These are phyloP conservation scores for Pyrrhosoma nymphula DNA, from an alignment of 2,888 invertebrate genomes.

Conservation along the genomic window DNA sequence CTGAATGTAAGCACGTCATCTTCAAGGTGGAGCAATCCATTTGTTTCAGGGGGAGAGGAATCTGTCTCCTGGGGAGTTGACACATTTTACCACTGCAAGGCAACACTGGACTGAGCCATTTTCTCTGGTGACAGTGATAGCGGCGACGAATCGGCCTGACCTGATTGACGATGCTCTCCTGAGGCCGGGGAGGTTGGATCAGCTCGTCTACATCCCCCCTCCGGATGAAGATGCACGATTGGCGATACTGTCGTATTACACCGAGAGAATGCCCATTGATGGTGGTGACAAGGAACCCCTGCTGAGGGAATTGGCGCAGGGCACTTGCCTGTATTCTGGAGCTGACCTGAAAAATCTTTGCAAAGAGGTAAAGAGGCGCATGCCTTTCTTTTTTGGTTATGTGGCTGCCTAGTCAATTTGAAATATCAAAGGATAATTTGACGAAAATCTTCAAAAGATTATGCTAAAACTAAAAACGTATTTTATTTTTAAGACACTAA, in stretches of 20 bases:
- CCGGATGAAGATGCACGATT: conserved; percentile 80
- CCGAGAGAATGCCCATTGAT: conserved; percentile 78
- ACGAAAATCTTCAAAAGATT: too few relatives aligned
- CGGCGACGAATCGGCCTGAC: conserved; percentile 84
- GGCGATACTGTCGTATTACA: conserved; percentile 78
- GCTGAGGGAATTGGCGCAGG: conserved; percentile 77
- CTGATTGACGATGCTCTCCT: conserved; percentile 83
- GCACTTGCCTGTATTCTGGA: conserved; percentile 81
- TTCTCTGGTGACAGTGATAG: conserved; percentile 79
- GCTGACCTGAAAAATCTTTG: conserved; percentile 83
- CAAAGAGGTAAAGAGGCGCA: conserved; percentile 78
- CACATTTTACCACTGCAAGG: not conserved
- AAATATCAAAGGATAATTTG: too few relatives aligned
- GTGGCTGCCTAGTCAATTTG: not conserved
- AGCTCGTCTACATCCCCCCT: conserved; percentile 82
- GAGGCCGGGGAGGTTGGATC: conserved; percentile 83
- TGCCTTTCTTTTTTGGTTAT: not conserved
- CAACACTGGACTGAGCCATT: not conserved
- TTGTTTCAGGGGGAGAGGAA: not conserved
- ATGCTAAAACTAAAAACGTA: too few relatives aligned
- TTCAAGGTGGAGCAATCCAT: too few relatives aligned
- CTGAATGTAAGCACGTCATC: too few relatives aligned
- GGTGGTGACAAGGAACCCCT: conserved; percentile 75
- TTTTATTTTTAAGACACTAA: too few relatives aligned
- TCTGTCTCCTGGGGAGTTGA: not conserved